Base-by-base conservation (phyloP, 2,888 invertebrate genomes). In the Tipula confusa region DNA sequence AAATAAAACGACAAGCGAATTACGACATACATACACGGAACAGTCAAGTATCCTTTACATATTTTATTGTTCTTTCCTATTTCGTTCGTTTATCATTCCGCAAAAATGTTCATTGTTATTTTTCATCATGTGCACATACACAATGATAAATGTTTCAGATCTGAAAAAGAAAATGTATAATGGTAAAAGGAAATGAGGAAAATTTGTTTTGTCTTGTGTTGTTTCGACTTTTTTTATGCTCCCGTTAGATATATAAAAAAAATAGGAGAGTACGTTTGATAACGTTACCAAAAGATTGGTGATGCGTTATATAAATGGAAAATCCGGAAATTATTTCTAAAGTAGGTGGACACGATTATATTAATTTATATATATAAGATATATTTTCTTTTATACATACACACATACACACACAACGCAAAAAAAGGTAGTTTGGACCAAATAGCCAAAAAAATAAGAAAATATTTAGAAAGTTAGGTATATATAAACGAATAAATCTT, bases 31-130 rank as follows among this genome's bases (percentile, higher is more conserved):
- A 31, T 31, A 31, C 4, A 31, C 2, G 64, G 11, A 18, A 64
- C 64, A 24, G 64, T 64, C 64, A 64, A 64, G 64, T 64, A 64
- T 64, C 64, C 64, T 64, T 64, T 64, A 64, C 64, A 64, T 64
- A 48, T 48, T 48, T 48, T 48, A 48, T 64, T 64, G 64, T 64
- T 64, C 64, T 64, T 64, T 64, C 64, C 64, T 64, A 64, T 64
- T 64, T 64, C 9, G 9, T 24, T 18, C 64, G 24, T 64, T 24
- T 18, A 64, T 64, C 64, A 64, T 24, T 24, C 64, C 7, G 64
- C 24, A 64, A n/a, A n/a, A n/a, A 64, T 64, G 18, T 64, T 24
- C 11, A 64, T 64, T 64, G 24, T 24, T 64, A 64, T 64, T 64
- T 24, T 64, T 64, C 24, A 9, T 24, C 64, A 9, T 24, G 24